Base-by-base conservation (phyloP, 2,888 invertebrate genomes). In the Tiliacea citrago region DNA sequence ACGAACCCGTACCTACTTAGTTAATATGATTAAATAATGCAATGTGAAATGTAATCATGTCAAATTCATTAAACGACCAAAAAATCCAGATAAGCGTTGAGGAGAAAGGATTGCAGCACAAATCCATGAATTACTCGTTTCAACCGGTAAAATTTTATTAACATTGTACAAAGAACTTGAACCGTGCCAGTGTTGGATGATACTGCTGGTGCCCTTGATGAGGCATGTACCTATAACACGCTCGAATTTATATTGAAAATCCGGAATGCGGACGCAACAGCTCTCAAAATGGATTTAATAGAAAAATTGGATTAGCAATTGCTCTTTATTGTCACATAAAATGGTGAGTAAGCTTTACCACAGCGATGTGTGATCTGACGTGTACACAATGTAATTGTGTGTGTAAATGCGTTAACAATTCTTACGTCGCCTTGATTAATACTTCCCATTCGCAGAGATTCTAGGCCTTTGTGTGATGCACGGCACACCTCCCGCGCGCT, bases 401-500 rank as follows among this genome's bases (percentile, higher is more conserved):
- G 79, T 47, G 67, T 79, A 75, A 87, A 86, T 86, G 90, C 86
- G 90, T 92, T 93, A 92, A 93, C 93, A 89, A 92, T 93, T 73
- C 83, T 83, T 88, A 89, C 90, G 85, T 88, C 83, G 88, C 85
- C 89, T 92, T 92, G 90, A 93, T 95, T 92, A 94, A 90, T 89
- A 91, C 93, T 92, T 94, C 94, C 93, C 88, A 91, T 93, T 91
- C 90, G 91, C 90, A 89, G 88, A 89, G 91, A 92, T 91, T 93
- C 89, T 91, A 90, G 87, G 88, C 88, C 89, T 92, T 91, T 90
- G 91, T 93, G 89, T 88, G 85, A 86, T 84, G 83, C 74, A 75
- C 67, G 71, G 63, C 70, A 58, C 75, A 79, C 53, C 68, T 77
- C 63, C 53, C 68, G 68, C 7, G 69, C 24, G 72, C 60, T 35